A percentile compares a stretch with the other conserved stretches of the same genome.
phyloP scores from a whole-genome alignment of 2,888 invertebrate species.

The Chloroclysta siterata region DNA sequence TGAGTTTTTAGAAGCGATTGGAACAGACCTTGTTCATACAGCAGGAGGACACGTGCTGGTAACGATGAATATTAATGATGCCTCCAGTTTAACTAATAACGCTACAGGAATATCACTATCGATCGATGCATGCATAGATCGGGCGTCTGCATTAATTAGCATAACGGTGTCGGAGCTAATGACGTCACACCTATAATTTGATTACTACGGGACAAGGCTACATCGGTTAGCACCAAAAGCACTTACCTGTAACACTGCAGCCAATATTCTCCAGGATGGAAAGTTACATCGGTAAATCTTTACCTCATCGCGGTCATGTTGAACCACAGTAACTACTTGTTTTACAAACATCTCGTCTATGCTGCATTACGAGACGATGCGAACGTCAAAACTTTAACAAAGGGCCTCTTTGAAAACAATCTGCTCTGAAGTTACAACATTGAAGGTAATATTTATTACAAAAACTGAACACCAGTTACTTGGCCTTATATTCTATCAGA shows the following conservation, averaged over 20 bases:
- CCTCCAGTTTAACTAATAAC: constrained; percentile 24
- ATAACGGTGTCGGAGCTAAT: constrained; percentile 61
- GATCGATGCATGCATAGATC: constrained; percentile 30
- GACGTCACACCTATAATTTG: constrained; percentile 78
- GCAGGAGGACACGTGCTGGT: constrained; percentile 5
- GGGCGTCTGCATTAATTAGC: constrained; percentile 65
- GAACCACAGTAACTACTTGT: constrained; percentile 39
- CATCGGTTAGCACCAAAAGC: constrained; percentile 57
- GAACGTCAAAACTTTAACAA: constrained; percentile 57
- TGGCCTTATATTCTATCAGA: constrained; percentile 43
- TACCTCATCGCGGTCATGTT: constrained; percentile 34
- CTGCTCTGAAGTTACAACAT: constrained; percentile 52
- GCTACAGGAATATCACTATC: constrained; percentile 30
- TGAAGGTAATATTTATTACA: constrained; percentile 52
- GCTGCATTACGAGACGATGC: constrained; percentile 55
- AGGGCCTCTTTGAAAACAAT: constrained; percentile 55
- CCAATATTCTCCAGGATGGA: constrained; percentile 18
- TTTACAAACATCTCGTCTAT: constrained; percentile 43
- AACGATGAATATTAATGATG: constrained; percentile 29
- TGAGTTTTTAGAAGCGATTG: constrained; percentile 5
- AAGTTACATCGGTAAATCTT: constrained; percentile 13
- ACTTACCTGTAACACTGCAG: constrained; percentile 33
- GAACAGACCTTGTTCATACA: constrained; percentile 9
- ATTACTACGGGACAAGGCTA: constrained; percentile 74
- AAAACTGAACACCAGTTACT: constrained; percentile 42